These are phyloP conservation scores for Rhea americana DNA, from an alignment of 2,113 vertebrate species.

Conservation along the genomic window DNA sequence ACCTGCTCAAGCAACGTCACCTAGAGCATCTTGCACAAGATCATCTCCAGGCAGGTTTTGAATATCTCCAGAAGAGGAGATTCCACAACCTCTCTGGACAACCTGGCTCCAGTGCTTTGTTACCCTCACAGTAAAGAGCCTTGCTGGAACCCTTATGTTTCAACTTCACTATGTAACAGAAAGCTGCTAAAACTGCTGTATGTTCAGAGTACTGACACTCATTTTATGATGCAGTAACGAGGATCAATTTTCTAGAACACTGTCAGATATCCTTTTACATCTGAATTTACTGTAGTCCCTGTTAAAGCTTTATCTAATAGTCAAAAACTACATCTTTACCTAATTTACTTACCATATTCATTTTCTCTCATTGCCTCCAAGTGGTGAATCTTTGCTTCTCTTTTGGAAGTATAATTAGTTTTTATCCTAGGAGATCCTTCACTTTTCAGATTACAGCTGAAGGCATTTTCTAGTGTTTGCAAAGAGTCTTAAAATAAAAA, in stretches of 20 bases:
- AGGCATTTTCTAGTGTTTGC: neutral
- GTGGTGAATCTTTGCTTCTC: neutral
- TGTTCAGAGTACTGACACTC: neutral
- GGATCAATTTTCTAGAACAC: neutral
- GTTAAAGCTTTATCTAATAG: neutral
- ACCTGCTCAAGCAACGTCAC: too few relatives aligned
- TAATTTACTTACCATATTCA: slow-evolving; percentile 23
- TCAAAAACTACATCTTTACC: neutral
- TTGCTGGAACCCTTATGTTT: neutral
- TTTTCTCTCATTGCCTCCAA: neutral
- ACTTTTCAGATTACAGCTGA: slow-evolving; percentile 1
- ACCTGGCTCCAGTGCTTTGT: too few relatives aligned
- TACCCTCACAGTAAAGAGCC: too few relatives aligned
- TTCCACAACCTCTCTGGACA: too few relatives aligned
- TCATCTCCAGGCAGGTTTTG: too few relatives aligned
- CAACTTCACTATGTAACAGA: neutral
- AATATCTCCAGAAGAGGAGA: too few relatives aligned
- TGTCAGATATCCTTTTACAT: neutral
- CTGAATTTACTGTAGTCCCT: neutral
- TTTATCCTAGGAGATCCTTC: neutral
- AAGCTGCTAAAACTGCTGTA: neutral
- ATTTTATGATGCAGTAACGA: neutral
- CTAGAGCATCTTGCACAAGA: too few relatives aligned
- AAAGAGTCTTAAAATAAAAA: neutral
- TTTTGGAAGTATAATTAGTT: neutral